phyloP scores from a whole-genome alignment of 1,140 invertebrate species.

The Vanessa atalanta region DNA sequence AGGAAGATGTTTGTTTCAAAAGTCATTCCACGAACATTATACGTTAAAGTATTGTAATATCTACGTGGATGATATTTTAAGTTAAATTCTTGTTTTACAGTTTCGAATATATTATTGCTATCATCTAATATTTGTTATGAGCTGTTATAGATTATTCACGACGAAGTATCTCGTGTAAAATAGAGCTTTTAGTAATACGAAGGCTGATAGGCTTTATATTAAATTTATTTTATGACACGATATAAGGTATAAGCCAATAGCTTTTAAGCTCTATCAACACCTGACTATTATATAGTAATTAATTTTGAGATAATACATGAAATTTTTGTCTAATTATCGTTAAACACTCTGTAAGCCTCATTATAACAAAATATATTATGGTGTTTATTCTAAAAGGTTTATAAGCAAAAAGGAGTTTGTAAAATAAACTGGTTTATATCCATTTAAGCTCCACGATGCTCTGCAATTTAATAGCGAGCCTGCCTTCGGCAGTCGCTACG shows the following conservation, averaged over 20 bases:
- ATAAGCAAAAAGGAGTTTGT: slow-evolving; percentile 15
- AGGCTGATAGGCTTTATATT: background rate
- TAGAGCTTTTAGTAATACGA: background rate
- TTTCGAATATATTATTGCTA: background rate
- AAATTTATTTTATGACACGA: background rate
- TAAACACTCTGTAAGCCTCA: background rate
- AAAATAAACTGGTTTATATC: slow-evolving; percentile 52
- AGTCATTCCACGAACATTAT: slow-evolving; percentile 60
- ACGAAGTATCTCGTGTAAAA: background rate
- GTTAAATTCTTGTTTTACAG: background rate
- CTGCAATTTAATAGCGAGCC: slow-evolving; percentile 56
- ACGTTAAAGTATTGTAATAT: slow-evolving; percentile 43
- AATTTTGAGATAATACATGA: background rate
- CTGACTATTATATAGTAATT: background rate
- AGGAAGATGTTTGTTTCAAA: slow-evolving; percentile 67
- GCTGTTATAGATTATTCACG: no score
- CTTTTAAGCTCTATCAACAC: background rate
- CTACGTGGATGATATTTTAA: background rate
- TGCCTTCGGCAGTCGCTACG: slow-evolving; percentile 50
- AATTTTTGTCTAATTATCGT: background rate
- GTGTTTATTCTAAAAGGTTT: background rate
- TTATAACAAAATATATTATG: background rate
- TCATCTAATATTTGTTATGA: no score
- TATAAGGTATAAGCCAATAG: background rate
- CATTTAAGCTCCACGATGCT: slow-evolving; percentile 53